phyloP scores from a whole-genome alignment of 2,113 vertebrate genomes.

The Propithecus coquereli region DNA sequence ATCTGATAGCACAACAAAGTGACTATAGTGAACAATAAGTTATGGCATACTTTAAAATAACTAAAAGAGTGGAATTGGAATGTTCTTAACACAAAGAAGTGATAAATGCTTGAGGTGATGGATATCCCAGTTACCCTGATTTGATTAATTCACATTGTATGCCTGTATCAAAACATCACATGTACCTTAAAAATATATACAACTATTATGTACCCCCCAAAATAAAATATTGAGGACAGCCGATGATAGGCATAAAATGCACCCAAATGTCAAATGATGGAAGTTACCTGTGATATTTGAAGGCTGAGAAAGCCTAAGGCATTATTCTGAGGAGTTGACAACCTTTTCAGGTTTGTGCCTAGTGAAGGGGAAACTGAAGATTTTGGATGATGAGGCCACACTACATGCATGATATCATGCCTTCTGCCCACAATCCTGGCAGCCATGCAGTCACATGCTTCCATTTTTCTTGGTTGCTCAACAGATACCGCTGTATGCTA shows the following conservation, averaged over 20 bases:
- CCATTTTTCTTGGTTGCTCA: not conserved
- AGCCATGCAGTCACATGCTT: slow-evolving; percentile 57
- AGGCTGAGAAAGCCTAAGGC: not conserved
- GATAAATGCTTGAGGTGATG: too few species aligned
- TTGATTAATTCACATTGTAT: too few species aligned
- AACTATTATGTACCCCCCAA: too few species aligned
- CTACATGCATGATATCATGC: slow-evolving; percentile 10
- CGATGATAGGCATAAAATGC: not conserved
- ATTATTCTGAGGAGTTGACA: not conserved
- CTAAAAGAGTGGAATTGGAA: too few species aligned
- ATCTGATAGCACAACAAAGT: too few species aligned
- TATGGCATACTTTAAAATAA: too few species aligned
- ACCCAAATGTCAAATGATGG: not conserved
- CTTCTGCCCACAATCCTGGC: not conserved
- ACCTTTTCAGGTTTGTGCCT: not conserved
- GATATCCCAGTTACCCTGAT: too few species aligned
- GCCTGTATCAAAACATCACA: too few species aligned
- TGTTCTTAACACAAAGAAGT: too few species aligned
- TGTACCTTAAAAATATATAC: too few species aligned
- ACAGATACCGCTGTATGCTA: slow-evolving; percentile 24
- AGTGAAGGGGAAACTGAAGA: not conserved
- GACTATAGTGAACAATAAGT: too few species aligned
- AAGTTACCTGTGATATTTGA: not conserved
- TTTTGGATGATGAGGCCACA: not conserved
- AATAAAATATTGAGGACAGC: not conserved